Percentiles rank a stretch among this genome's conserved stretches.
These are phyloP conservation scores for Drosophila birchii DNA, from an alignment of 2,888 invertebrate genomes.

Conservation along the genomic window DNA sequence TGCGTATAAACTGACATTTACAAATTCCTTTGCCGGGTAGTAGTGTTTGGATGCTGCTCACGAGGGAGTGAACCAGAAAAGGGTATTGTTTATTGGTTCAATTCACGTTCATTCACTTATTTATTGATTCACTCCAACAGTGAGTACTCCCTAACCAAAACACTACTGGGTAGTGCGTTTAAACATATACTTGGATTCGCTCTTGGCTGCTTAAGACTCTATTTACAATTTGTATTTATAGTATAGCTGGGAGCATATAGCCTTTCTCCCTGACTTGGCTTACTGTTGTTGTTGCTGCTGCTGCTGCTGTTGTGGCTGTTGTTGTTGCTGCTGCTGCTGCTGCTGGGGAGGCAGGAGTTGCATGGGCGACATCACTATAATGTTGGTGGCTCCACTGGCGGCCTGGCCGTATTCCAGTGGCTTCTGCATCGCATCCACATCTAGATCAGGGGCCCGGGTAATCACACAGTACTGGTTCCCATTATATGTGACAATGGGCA, in stretches of 20 bases:
- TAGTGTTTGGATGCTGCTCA: background rate
- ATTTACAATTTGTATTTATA: conserved; percentile 76
- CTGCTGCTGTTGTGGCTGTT: conserved; percentile 43
- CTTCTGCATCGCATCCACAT: conserved; percentile 74
- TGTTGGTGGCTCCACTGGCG: conserved; percentile 65
- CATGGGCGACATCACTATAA: conserved; percentile 83
- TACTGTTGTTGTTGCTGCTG: conserved; percentile 50
- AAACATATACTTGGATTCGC: conserved; percentile 69
- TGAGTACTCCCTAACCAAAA: background rate
- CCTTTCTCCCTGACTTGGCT: conserved; percentile 51
- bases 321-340: conserved; percentile 55
- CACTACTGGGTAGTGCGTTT: conserved; percentile 32
- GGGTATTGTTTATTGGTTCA: too few species aligned
- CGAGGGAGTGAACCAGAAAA: background rate
- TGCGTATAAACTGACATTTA: conserved; percentile 48
- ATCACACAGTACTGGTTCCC: conserved; percentile 83
- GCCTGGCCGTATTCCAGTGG: conserved; percentile 69
- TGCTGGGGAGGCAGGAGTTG: conserved; percentile 63
- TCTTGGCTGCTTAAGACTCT: conserved; percentile 65
- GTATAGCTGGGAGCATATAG: conserved; percentile 50
- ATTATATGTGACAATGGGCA: conserved; percentile 83
- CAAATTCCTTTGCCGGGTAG: conserved; percentile 54
- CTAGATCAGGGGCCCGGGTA: conserved; percentile 77
- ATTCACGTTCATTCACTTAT: background rate
- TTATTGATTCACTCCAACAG: background rate